Evolutionary conservation across 1,140 invertebrate genomes (phyloP), one percentile per base, ranked within the genome.

Genomic region (Drosophila rufa): DNA sequence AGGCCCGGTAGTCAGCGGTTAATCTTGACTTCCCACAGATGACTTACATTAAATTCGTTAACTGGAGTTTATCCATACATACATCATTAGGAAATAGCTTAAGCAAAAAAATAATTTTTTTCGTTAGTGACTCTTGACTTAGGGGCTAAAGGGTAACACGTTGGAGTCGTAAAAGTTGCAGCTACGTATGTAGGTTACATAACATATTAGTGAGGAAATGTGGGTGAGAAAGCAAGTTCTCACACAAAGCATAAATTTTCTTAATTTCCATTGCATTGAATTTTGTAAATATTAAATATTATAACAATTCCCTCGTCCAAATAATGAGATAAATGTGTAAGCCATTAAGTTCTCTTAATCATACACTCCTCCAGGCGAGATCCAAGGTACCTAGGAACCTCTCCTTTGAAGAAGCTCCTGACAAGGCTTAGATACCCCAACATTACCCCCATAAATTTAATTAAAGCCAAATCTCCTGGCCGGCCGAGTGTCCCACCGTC

Each of bases 31-130:
- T 56, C 30, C 53, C 14, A 25, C 43, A 19, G 38, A 17, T 36
- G 53, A 43, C 67, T 73, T 60, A 60, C 46, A 60, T 60, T 51
- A 73, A 43, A 58, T 71, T 50, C 27, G 38, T 45, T 50, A 59
- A 33, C 19, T 22, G 43, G 19, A 47, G 51, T 40, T 50, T 30
- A n/a, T n/a, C 22, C n/a, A n/a, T 25, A 46, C 30, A 6, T n/a
- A 43, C 40, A 14, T 22, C 8, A 36, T 30, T 38, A 14, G 14
- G 6, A 1, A 15, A 17, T 14, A 12, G 27, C n/a, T 51, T 43
- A 27, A 17, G 36, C 19, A 36, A 66, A 68, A n/a, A n/a, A n/a
- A n/a, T n/a, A n/a, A n/a, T n/a, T n/a, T n/a, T n/a, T n/a, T n/a
- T n/a, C 5, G 46, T 48, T 22, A 64, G 12, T 12, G 2, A 5